These are phyloP conservation scores for Callipepla squamata DNA, from an alignment of 2,113 vertebrate genomes.

Conservation along the genomic window DNA sequence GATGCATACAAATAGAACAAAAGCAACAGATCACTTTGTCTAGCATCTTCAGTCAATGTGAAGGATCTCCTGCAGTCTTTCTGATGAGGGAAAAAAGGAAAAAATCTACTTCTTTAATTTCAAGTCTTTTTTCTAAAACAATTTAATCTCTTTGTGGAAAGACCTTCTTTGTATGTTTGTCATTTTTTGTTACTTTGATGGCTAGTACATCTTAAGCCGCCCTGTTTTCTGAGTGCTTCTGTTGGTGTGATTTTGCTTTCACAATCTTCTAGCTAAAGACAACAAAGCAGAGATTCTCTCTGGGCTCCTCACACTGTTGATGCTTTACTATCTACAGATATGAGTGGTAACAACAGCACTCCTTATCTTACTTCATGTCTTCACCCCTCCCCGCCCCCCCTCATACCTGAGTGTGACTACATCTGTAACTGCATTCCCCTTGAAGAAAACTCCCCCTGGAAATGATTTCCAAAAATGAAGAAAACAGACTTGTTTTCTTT, in stretches of 20 bases:
- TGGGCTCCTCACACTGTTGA: not conserved
- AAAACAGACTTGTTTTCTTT: conserved; percentile 11
- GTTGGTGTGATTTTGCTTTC: not conserved
- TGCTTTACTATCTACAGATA: not conserved
- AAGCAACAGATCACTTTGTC: not conserved
- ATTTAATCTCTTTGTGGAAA: not conserved
- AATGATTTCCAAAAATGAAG: not conserved
- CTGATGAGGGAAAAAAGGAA: not conserved
- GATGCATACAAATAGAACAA: not conserved
- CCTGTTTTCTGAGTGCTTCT: not conserved
- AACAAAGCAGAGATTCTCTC: not conserved
- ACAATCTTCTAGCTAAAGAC: not conserved
- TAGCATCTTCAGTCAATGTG: not conserved
- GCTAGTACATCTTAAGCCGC: not conserved
- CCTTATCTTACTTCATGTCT: not conserved
- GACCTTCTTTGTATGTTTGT: not conserved
- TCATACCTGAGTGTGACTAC: not conserved
- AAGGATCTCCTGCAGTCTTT: not conserved
- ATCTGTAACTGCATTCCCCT: conserved; percentile 1
- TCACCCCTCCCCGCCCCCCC: not conserved
- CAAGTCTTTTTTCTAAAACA: not conserved
- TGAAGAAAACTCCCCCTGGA: not conserved
- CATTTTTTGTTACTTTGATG: not conserved
- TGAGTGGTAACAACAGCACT: not conserved
- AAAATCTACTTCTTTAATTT: too few species aligned